These are phyloP conservation scores for Rhagonycha fulva DNA, from an alignment of 2,888 invertebrate species.

Conservation along the genomic window DNA sequence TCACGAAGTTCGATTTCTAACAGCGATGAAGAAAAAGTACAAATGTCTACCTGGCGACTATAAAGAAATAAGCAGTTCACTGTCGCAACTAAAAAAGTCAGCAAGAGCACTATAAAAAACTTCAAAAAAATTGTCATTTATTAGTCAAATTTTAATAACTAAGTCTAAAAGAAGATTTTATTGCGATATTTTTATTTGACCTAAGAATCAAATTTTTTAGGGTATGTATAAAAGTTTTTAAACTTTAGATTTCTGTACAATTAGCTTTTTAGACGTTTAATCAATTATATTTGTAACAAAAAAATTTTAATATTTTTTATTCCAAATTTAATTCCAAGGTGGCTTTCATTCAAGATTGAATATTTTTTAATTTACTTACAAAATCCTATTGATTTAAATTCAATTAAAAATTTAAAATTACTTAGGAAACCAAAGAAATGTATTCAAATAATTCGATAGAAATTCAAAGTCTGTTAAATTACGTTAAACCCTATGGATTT, in stretches of 20 bases:
- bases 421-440: background rate
- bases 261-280: background rate
- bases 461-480: background rate
- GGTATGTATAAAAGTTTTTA: too few species aligned
- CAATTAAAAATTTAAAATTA: background rate
- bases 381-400: background rate
- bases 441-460: background rate
- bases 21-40: too few species aligned
- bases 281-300: background rate
- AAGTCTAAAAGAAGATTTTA: too few species aligned
- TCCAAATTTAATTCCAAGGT: background rate
- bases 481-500: background rate
- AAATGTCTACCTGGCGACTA: too few species aligned
- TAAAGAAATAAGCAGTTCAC: too few species aligned
- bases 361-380: background rate
- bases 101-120: too few species aligned
- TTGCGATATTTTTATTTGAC: too few species aligned
- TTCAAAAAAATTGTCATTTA: too few species aligned
- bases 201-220: too few species aligned
- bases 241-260: background rate
- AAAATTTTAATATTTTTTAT: background rate
- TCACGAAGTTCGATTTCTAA: too few species aligned
- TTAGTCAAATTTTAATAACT: too few species aligned
- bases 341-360: background rate
- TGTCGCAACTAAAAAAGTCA: too few species aligned